phyloP scores from a whole-genome alignment of 1,140 invertebrate species.

The Drosophila prosaltans region DNA sequence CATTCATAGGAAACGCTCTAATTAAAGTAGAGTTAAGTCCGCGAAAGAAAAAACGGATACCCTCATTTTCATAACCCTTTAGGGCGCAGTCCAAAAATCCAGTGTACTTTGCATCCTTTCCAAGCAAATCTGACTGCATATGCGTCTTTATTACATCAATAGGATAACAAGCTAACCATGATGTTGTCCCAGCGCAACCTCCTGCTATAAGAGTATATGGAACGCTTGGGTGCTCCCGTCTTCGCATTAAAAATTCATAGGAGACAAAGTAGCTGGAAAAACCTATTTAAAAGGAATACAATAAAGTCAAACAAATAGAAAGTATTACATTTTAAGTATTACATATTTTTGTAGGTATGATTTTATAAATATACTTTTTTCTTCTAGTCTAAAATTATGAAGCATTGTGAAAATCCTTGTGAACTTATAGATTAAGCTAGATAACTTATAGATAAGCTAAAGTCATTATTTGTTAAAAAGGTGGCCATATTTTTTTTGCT shows the following conservation, averaged over 20 bases:
- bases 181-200: slow-evolving; percentile 91
- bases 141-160: slow-evolving; percentile 95
- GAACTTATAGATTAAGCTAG: no score
- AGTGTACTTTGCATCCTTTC: slow-evolving; percentile 85
- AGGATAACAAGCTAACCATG: slow-evolving; percentile 94
- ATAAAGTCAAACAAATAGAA: no score
- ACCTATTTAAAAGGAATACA: slow-evolving; percentile 46
- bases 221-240: slow-evolving; percentile 81
- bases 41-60: slow-evolving; percentile 87
- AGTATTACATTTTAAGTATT: no score
- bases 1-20: slow-evolving; percentile 96
- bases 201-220: slow-evolving; percentile 89
- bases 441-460: no score
- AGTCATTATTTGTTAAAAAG: no score
- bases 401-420: no score
- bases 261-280: slow-evolving; percentile 86
- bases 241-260: slow-evolving; percentile 88
- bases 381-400: no score
- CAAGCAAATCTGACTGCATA: slow-evolving; percentile 90
- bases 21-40: slow-evolving; percentile 91
- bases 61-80: slow-evolving; percentile 88
- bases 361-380: no score
- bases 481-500: no score
- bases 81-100: slow-evolving; percentile 89
- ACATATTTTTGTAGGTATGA: no score